Percentiles rank a stretch among this genome's conserved stretches.
phyloP scores from a whole-genome alignment of 2,888 invertebrate species.

The Caenorhabditis auriculariae region DNA sequence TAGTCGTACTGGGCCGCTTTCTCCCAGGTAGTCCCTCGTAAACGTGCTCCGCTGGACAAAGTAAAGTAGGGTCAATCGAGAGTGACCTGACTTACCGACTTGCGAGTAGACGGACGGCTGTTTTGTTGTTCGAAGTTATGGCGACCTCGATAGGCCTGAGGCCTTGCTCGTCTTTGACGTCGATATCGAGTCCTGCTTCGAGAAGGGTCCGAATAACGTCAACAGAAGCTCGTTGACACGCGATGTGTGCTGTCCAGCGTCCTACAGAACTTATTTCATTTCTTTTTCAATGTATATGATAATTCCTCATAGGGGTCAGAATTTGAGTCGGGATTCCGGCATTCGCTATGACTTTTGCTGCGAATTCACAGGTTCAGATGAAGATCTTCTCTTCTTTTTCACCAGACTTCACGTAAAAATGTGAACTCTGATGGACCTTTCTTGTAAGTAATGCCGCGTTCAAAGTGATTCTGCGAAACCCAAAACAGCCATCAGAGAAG shows the following conservation, averaged over 20 bases:
- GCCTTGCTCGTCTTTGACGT: conserved; percentile 15
- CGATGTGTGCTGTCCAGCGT: conserved; percentile 8
- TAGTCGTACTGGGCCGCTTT: conserved; percentile 1
- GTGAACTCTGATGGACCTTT: too few relatives aligned
- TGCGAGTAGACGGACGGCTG: not conserved
- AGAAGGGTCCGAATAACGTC: conserved; percentile 9
- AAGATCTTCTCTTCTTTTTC: too few relatives aligned
- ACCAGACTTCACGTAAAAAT: too few relatives aligned
- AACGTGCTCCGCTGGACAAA: conserved; percentile 14
- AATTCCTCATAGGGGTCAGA: too few relatives aligned
- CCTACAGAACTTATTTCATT: conserved; percentile 2
- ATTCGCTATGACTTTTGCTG: too few relatives aligned
- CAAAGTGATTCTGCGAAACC: too few relatives aligned
- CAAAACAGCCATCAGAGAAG: too few relatives aligned
- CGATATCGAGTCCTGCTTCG: conserved; percentile 13
- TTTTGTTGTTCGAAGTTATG: conserved; percentile 1
- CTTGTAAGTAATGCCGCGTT: too few relatives aligned
- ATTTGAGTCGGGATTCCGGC: too few relatives aligned
- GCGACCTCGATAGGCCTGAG: conserved; percentile 14
- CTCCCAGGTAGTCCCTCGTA: conserved; percentile 12
- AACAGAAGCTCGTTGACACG: conserved; percentile 5
- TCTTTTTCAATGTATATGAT: too few relatives aligned
- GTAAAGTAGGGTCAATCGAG: not conserved
- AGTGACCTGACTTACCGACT: not conserved
- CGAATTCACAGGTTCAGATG: too few relatives aligned